Base-by-base conservation (phyloP, 2,113 vertebrate species). In the Eonycteris spelaea region DNA sequence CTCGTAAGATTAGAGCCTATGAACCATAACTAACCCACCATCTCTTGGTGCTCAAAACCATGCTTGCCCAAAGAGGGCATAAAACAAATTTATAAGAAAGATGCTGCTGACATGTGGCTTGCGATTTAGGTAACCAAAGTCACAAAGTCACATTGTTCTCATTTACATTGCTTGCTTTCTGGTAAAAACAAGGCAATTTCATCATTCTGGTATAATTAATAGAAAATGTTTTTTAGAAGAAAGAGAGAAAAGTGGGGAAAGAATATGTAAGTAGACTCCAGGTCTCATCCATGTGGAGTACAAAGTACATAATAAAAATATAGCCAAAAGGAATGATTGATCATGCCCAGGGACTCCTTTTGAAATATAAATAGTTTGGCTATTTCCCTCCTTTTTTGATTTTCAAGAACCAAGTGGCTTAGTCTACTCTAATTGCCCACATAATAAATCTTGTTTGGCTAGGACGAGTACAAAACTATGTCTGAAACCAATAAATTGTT, bases 401-500 rank as follows among this genome's bases (percentile, higher is more conserved):
- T 96, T 92, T 68, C 28, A 93, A 80, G 93, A 92, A 53, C 79
- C 95, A 59, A 79, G 83, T 95, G 75, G 71, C 96, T 68, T 89
- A 94, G 61, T 91, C 95, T 61, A 55, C 95, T 90, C 48, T 97
- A 97, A 97, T 96, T 67, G 63, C 51, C 90, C 96, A 95, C 74
- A 89, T 98, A 97, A 71, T 57, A 91, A 97, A 94, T 95, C 0
- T 43, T 97, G 86, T 94, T 97, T 97, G 53, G 84, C 94, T 91
- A 71, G 89, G 86, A 96, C 61, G 4, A 86, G 93, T 95, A 73
- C 93, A 97, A 97, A 97, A 98, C 75, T 97, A 80, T 82, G 93
- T 59, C 84, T 95, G 82, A 98, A 98, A 96, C 97, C 96, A 97
- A 95, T 95, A 97, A 97, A 79, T 90, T 98, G 92, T 96, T 95